These are phyloP conservation scores for Microtus oregoni DNA, from an alignment of 2,113 vertebrate species.

Conservation along the genomic window DNA sequence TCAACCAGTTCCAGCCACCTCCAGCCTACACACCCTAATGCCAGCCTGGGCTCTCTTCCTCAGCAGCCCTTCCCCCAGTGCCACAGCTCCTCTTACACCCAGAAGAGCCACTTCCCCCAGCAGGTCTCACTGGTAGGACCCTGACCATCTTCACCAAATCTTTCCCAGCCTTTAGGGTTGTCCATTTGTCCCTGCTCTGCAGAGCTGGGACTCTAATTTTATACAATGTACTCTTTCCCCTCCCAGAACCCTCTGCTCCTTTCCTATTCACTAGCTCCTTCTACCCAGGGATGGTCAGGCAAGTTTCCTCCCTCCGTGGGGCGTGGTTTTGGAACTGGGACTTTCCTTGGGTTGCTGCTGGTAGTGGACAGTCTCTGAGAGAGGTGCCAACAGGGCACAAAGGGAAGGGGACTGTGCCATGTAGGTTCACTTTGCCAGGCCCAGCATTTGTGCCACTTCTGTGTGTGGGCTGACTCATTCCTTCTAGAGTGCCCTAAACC, in stretches of 20 bases:
- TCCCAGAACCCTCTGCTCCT: conserved; percentile 19
- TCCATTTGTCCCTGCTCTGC: neutral
- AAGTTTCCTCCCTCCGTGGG: conserved; percentile 7
- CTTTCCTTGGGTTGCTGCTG: conserved; percentile 38
- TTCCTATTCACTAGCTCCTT: conserved; percentile 11
- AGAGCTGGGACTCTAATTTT: conserved; percentile 48
- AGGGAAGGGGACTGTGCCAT: conserved; percentile 21
- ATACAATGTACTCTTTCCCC: conserved; percentile 55
- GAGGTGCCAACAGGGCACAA: neutral
- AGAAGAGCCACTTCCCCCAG: conserved; percentile 41
- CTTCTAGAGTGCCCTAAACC: neutral
- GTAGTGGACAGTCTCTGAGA: conserved; percentile 15
- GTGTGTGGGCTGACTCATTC: neutral
- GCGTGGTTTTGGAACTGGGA: conserved; percentile 32
- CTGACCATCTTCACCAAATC: conserved; percentile 60
- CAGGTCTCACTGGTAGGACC: conserved; percentile 66
- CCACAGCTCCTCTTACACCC: neutral
- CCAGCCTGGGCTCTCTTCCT: neutral
- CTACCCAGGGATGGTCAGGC: conserved; percentile 52
- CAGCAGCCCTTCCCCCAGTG: neutral
- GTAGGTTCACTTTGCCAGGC: neutral
- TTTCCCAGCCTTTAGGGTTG: conserved; percentile 54
- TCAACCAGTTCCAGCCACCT: conserved; percentile 97
- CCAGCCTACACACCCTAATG: conserved; percentile 95
- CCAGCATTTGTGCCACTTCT: neutral